Evolutionary conservation across 2,113 vertebrate genomes (phyloP).

Genomic region (Microtus richardsoni): DNA sequence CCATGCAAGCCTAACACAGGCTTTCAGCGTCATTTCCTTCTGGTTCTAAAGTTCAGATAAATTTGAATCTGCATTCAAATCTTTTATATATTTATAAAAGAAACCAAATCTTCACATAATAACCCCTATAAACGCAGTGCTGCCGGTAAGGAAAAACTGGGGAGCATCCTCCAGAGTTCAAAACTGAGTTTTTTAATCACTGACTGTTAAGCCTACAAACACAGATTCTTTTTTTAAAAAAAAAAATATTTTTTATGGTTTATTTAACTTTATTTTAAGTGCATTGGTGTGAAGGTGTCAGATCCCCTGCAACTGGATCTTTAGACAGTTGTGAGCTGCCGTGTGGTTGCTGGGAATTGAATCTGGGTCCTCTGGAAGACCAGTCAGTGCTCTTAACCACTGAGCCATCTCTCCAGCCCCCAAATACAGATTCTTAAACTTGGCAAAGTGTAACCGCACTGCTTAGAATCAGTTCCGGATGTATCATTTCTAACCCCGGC

Average conservation of each 20-base stretch:
- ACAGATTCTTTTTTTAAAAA: neutral
- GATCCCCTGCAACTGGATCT: too few species aligned
- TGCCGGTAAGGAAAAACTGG: neutral
- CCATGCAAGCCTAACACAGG: neutral
- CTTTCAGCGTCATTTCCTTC: constrained; percentile 57
- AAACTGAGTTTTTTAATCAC: constrained; percentile 16
- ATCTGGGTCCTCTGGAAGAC: too few species aligned
- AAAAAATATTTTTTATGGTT: too few species aligned
- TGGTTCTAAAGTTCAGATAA: constrained; percentile 48
- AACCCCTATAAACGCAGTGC: neutral
- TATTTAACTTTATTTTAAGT: too few species aligned
- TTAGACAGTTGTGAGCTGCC: too few species aligned
- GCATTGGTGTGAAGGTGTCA: too few species aligned
- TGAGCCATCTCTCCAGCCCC: too few species aligned
- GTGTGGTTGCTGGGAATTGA: too few species aligned
- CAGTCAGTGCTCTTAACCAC: too few species aligned
- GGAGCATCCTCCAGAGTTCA: neutral
- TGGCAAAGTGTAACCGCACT: neutral
- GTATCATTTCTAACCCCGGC: neutral
- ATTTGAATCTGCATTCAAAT: constrained; percentile 48
- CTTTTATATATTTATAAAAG: constrained; percentile 46
- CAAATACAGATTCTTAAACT: constrained; percentile 3
- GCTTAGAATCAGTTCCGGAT: neutral
- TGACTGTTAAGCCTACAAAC: neutral
- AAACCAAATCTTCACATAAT: constrained; percentile 36